Conservation (phyloP, 2,797 vertebrate species). For the Parambassis ranga region DNA sequence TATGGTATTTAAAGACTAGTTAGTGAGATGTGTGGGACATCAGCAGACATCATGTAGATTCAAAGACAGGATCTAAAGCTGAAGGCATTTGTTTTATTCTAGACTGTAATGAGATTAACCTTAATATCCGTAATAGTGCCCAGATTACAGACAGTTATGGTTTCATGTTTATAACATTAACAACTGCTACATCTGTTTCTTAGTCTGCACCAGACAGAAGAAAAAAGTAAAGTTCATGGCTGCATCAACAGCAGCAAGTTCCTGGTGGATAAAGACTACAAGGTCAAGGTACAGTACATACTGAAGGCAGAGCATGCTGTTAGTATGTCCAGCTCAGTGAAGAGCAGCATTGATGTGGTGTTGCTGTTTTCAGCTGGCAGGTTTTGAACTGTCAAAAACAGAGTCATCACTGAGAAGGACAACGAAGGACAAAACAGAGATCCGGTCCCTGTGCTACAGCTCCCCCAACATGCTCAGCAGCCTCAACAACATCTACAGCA, state of each 20-base stretch:
- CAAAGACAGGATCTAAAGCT: no score
- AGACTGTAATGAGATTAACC: no score
- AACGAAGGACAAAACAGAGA: constrained; percentile 3
- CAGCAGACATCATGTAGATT: no score
- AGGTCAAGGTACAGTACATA: constrained; percentile 91
- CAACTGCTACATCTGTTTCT: not conserved
- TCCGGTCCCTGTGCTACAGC: constrained; percentile 67
- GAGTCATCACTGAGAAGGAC: constrained; percentile 82
- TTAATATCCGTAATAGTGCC: no score
- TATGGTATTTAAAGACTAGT: no score
- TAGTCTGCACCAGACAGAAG: constrained; percentile 86
- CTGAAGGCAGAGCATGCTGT: not conserved
- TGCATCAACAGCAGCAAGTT: constrained; percentile 87
- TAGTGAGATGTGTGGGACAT: no score
- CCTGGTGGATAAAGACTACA: constrained; percentile 83
- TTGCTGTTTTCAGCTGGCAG: constrained; percentile 78
- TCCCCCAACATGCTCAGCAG: constrained; percentile 80
- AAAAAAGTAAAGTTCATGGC: constrained; percentile 81
- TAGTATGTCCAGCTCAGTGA: not conserved
- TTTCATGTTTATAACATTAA: not conserved
- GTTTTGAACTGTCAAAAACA: constrained; percentile 87
- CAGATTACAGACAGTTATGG: no score
- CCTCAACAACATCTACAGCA: constrained; percentile 72
- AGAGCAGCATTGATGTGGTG: not conserved
- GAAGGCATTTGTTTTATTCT: no score